Evolutionary conservation across 2,113 vertebrate genomes (phyloP), one percentile per base, ranked within the genome.

Genomic region (Panthera uncia): DNA sequence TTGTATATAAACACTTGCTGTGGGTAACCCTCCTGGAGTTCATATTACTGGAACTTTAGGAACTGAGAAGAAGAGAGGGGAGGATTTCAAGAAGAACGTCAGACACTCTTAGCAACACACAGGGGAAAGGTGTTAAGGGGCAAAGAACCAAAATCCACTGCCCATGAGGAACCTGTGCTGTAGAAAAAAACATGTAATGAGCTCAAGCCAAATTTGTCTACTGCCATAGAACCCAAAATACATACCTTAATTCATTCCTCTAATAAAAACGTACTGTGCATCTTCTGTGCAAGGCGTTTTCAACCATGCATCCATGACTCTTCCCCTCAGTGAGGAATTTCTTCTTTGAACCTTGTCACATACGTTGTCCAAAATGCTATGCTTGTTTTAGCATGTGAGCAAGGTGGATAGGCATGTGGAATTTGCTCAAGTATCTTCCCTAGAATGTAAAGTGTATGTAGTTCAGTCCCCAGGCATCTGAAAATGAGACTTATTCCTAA

Each of bases 401-500:
- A 73, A 76, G 29, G 50, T 88, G 23, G 33, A 15, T 71, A 74
- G 63, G 3, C 23, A 11, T 68, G 29, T 25, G 68, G 92, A 85
- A 89, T 92, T 81, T 94, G 66, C 61, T 90, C 18, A 57, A 6
- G 4, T 33, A 18, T 55, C 65, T 68, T 91, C 65, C 95, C 87
- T 50, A 61, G 94, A 88, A 5, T 95, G 14, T 85, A 80, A 41
- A 48, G 16, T 85, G 65, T 38, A 91, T 86, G 74, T 36, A 61
- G 52, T 45, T 91, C 33, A 33, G 55, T 97, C 84, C 61, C 97
- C 66, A 73, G 52, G 63, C 52, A 79, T 91, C 41, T 16, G 41
- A 45, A 93, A 87, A 74, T 96, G 82, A 91, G 76, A 10, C 68
- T 97, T 94, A 94, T 89, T 98, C 52, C 85, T 93, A 45, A 80